Evolutionary conservation across 2,113 vertebrate species (phyloP).

Genomic region (Benitochromis conjunctus): DNA sequence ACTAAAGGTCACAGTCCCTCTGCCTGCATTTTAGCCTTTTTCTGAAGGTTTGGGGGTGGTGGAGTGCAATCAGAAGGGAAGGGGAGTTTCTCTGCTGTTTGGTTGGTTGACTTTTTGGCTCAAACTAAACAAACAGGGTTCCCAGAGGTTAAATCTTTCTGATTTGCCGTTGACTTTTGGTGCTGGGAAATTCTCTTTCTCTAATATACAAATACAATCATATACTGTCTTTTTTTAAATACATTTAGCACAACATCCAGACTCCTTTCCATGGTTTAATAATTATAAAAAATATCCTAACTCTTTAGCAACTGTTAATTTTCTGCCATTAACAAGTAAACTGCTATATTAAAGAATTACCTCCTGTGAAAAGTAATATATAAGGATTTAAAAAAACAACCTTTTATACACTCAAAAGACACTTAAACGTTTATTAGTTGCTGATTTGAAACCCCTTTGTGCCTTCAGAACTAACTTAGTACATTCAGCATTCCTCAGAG

Average conservation of each 20-base stretch:
- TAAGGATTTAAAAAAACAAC: background rate
- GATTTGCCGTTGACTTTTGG: background rate
- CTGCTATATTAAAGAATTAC: background rate
- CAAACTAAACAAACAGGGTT: background rate
- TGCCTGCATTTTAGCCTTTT: background rate
- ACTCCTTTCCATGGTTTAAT: background rate
- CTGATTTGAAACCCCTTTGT: background rate
- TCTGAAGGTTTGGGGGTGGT: accelerated
- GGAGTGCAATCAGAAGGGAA: too few relatives aligned
- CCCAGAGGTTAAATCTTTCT: background rate
- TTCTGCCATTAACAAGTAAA: background rate
- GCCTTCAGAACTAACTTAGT: background rate
- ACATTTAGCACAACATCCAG: background rate
- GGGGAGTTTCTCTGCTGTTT: background rate
- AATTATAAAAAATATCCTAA: background rate
- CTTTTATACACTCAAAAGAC: background rate
- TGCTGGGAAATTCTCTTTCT: background rate
- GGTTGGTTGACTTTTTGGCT: accelerated
- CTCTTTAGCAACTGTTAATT: background rate
- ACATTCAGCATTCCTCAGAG: background rate
- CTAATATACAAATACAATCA: background rate
- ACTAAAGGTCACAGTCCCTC: background rate
- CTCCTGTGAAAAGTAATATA: background rate
- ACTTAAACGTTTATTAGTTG: background rate
- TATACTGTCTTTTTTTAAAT: background rate